Percentiles rank a stretch among this genome's conserved stretches.
Evolutionary conservation across 1,140 invertebrate species (phyloP).

Genomic region (Fragariocoptes setiger): DNA sequence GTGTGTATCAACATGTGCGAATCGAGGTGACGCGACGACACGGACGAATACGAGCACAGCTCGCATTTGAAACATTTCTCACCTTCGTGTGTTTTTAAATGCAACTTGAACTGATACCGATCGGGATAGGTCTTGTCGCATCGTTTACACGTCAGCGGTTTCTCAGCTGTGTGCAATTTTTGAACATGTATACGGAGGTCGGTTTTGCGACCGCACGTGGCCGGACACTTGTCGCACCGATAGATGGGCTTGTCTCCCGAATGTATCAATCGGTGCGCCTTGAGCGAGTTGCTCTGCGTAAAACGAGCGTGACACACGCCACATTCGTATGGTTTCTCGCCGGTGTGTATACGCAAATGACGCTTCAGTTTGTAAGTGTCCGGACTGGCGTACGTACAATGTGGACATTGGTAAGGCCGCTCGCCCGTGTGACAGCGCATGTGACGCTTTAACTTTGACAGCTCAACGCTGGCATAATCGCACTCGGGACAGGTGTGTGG

Average conservation of each 20-base stretch:
- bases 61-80: conserved; percentile 92
- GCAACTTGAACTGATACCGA: conserved; percentile 24
- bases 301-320: conserved; percentile 37
- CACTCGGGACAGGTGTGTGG: conserved; percentile 77
- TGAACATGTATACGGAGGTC: conserved; percentile 82
- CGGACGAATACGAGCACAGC: conserved; percentile 69
- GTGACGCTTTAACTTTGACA: conserved; percentile 66
- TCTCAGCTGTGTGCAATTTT: conserved; percentile 74
- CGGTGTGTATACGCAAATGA: conserved; percentile 27
- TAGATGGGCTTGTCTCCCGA: conserved; percentile 70
- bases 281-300: conserved; percentile 78
- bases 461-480: conserved; percentile 71
- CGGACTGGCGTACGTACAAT: conserved; percentile 86
- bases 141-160: conserved; percentile 60
- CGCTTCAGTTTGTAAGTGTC: conserved; percentile 73
- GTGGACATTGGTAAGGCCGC: conserved; percentile 52
- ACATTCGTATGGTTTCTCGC: conserved; percentile 30
- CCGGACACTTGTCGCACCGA: conserved; percentile 67
- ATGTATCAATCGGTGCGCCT: conserved; percentile 73
- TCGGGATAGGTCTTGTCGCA: conserved; percentile 76
- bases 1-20: conserved; percentile 84
- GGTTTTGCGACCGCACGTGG: conserved; percentile 80
- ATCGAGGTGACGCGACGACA: conserved; percentile 64
- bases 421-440: conserved; percentile 70
- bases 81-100: conserved; percentile 64